Evolutionary conservation across 2,113 vertebrate species (phyloP), one percentile per base, ranked within the genome.

Genomic region (Ondatra zibethicus): DNA sequence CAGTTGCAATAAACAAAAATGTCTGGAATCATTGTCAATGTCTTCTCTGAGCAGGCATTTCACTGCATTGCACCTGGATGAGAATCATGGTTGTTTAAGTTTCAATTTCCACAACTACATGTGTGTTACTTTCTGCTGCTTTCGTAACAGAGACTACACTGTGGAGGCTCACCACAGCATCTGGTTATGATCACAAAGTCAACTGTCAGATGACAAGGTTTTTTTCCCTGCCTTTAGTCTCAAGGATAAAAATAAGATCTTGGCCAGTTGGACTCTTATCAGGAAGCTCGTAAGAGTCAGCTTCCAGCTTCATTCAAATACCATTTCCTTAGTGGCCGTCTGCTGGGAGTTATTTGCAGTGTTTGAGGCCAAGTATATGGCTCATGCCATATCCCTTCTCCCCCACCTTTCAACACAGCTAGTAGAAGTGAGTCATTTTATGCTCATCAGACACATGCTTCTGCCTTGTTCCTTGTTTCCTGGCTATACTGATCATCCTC

Each of bases 271-370:
- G 61, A 29, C 2, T 95, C 3, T 89, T 76, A 66, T 58, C 55
- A 68, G 31, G 16, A 87, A 33, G 0, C 42, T 29, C 12, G n/a
- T 23, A 68, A 75, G 17, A 94, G 81, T 23, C 52, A 47, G 11
- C 29, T 93, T 94, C 16, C 61, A 95, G 55, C 31, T 19, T 84
- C 88, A 73, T 61, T 91, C 33, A 73, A 42, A 93, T 93, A 52
- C 82, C 16, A 10, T 78, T 84, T 95, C 45, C 39, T 65, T 84
- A 50, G 58, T 94, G 33, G 11, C 36, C 72, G n/a, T 81, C 5
- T 42, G 7, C 52, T 31, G 0, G 33, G 58, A 19, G 21, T 87
- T 23, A 81, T 47, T 96, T 93, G 75, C 42, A 86, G n/a, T 14
- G 85, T 81, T 36, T n/a, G 29, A 86, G 31, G 45, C 5, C 50